These are phyloP conservation scores for Kryptolebias ocellatus DNA, from an alignment of 2,797 vertebrate genomes.

Conservation along the genomic window DNA sequence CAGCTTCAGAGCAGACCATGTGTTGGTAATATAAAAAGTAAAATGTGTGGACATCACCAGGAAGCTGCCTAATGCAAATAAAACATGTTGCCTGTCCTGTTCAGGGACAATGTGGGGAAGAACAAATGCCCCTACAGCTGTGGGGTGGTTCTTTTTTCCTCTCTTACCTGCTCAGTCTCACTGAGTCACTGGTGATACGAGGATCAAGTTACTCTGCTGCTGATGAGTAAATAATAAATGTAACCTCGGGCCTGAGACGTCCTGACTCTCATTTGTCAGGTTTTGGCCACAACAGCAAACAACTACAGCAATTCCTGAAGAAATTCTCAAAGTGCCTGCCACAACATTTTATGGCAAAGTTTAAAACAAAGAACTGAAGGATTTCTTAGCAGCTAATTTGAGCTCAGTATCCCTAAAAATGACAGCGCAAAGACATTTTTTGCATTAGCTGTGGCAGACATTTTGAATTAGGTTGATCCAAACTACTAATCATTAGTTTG, in stretches of 20 bases:
- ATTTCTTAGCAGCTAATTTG: too few species aligned
- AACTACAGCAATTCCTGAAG: too few species aligned
- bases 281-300: neutral
- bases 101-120: neutral
- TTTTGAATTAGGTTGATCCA: too few species aligned
- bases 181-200: conserved; percentile 32
- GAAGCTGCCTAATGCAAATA: conserved; percentile 42
- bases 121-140: neutral
- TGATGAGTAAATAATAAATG: conserved; percentile 45
- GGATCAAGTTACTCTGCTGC: conserved; percentile 26
- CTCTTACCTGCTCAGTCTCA: conserved; percentile 3
- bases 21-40: neutral
- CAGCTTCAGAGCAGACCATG: neutral
- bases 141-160: neutral
- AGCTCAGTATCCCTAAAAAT: too few species aligned
- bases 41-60: conserved; percentile 9
- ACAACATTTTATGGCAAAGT: too few species aligned
- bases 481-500: too few species aligned
- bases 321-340: too few species aligned
- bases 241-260: neutral
- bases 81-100: neutral
- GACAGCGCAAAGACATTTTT: too few species aligned
- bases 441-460: too few species aligned
- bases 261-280: neutral
- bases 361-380: too few species aligned